Evolutionary conservation across 2,797 vertebrate genomes (phyloP), one percentile per base, ranked within the genome.

Genomic region (Champsocephalus gunnari): DNA sequence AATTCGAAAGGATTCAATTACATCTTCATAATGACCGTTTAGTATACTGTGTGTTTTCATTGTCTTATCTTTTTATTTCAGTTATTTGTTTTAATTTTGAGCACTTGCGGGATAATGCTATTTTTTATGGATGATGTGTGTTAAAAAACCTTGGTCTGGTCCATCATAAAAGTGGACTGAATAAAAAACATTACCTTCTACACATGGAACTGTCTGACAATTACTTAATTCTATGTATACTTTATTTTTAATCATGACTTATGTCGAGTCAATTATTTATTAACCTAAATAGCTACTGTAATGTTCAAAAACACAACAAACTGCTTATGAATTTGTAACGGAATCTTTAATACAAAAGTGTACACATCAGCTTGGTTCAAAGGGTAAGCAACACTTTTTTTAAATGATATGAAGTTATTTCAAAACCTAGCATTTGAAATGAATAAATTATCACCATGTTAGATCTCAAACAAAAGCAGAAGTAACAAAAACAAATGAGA

Each of bases 331-430:
- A 56, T 71, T 49, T 66, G 49, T 56, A 49, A 77, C 28, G 24
- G 48, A 24, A 75, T 49, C 10, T 90, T 92, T 86, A 89, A 82
- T 88, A 89, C 9, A 88, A 83, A 80, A 56, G 54, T 69, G 12
- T 49, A 65, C 59, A 84, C 55, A 79, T 45, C 71, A 71, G 60
- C 60, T 55, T 71, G 68, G 55, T 64, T 75, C 48, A 66, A 75
- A 51, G 45, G 54, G n/a, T 75, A 21, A 60, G 67, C 60, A 70
- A 48, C 12, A 43, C 53, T 54, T 54, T 61, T 8, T 34, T 61
- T 54, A 17, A 70, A n/a, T 76, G 32, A 45, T 38, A 38, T 38
- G 8, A 57, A 47, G 66, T 51, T 2, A 73, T 83, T 53, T 64
- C 2, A 44, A 66, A 17, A 9, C 68, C 34, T 8, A 49, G 2